Conservation (phyloP, 2,888 invertebrate species). For the Cenopis cana region DNA sequence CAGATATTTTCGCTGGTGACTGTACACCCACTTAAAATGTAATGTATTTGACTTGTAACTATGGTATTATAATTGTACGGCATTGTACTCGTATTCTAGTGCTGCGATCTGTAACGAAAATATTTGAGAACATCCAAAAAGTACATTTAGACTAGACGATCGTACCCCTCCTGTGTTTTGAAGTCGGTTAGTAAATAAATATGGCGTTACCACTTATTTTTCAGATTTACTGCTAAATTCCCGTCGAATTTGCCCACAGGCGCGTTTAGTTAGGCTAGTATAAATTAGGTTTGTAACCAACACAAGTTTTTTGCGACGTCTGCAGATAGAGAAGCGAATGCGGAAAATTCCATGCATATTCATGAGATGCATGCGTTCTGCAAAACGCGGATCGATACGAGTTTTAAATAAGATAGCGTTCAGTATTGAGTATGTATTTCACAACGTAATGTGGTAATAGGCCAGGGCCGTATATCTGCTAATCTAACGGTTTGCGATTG, state of each 20-base stretch:
- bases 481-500: too few relatives aligned
- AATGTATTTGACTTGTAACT: too few relatives aligned
- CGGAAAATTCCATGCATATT: slow-evolving; percentile 34
- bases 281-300: slow-evolving; percentile 29
- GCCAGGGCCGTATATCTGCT: too few relatives aligned
- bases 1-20: too few relatives aligned
- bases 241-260: slow-evolving; percentile 4
- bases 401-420: slow-evolving; percentile 19
- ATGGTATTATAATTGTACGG: too few relatives aligned
- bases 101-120: neutral
- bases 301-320: slow-evolving; percentile 33
- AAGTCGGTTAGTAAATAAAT: too few relatives aligned
- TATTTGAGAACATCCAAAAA: neutral
- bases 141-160: neutral
- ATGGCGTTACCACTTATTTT: neutral
- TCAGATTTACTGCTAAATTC: slow-evolving; percentile 7
- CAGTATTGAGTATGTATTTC: neutral
- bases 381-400: slow-evolving; percentile 23
- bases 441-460: too few relatives aligned
- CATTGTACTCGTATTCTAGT: too few relatives aligned
- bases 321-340: slow-evolving; percentile 24
- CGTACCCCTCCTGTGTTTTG: too few relatives aligned
- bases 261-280: slow-evolving; percentile 12
- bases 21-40: too few relatives aligned
- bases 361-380: slow-evolving; percentile 26